Evolutionary conservation across 2,888 invertebrate species (phyloP), one percentile per base, ranked within the genome.

Genomic region (Amphipyra tragopoginis): DNA sequence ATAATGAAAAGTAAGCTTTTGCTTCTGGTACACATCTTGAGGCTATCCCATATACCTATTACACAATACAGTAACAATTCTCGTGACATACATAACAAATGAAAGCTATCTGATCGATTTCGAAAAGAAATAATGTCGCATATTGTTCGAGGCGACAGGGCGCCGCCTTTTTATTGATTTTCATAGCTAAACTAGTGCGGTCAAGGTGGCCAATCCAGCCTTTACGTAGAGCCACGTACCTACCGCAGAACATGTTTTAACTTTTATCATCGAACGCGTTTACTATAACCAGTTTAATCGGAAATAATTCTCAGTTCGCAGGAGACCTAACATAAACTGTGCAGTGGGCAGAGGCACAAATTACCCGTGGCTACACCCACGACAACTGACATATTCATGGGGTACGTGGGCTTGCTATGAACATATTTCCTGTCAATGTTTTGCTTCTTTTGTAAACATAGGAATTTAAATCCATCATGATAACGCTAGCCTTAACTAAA

Each of bases 161-260:
- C 43, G 51, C 48, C 73, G 63, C 75, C 65, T 60, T 61, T 51
- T 65, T 80, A 81, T 82, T 51, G 81, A 82, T 82, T 81, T 82
- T 67, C 68, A 70, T 68, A 65, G 72, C 64, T 60, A 47, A 65
- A 65, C 54, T 57, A 62, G 65, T 33, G 40, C 67, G 81, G 82
- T 77, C 81, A 82, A 81, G 82, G 79, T 75, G 52, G 40, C 56
- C 50, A 26, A 43, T 39, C 61, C 52, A 57, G 48, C 43, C 45
- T 52, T 52, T 40, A 49, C 33, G 1, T 56, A 13, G 6, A 60
- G 21, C 14, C 34, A 38, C 13, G 13, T 47, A 45, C 5, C n/a
- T 43, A 15, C 3, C n/a, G 38, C 42, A 39, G 11, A 60, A 29
- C 58, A 56, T 21, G 42, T 64, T 70, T 39, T 57, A 60, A 29